Evolutionary conservation across 2,888 invertebrate genomes (phyloP), one percentile per base, ranked within the genome.

Genomic region (Drosophila meridiana): DNA sequence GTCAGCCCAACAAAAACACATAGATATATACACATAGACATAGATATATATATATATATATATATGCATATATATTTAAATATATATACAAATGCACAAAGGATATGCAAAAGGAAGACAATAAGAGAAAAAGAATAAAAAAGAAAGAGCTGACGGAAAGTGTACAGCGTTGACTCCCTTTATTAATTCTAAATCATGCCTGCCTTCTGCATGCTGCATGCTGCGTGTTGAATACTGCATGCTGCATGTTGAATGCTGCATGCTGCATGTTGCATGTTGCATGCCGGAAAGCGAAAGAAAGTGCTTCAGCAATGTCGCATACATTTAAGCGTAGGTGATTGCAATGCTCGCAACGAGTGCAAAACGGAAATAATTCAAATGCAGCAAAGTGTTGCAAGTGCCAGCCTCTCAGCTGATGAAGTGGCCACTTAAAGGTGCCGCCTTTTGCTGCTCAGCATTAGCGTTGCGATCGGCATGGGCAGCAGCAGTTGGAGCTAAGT

Each of bases 181-280:
- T 88, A 85, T 85, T 88, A 86, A 85, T 88, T 85, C 88, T 85
- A 85, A 88, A 83, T 85, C 86, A 78, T 75, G 78, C 53, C 77
- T 58, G 76, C 67, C 14, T 28, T 28, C 30, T 28, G 28, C 13
- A 38, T 48, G 36, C 72, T 56, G 30, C 50, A 52, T 65, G 52
- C 28, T 20, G 52, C 11, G 34, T 76, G 70, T 58, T 74, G 62
- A 58, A 58, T 47, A 11, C 6, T 14, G 28, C 8, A 26, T 26
- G 20, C 26, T 53, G 3, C 87, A 79, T 73, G 73, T 53, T 74
- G 62, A 61, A 58, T 48, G 28, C 6, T 20, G 52, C 20, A 53
- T 32, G n/a, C 2, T 53, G 52, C 1, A 67, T 65, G 43, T 43
- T 70, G 72, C 2, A 45, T 53, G 45, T 56, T 75, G 60, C 62